Evolutionary conservation across 2,113 vertebrate species (phyloP), one percentile per base, ranked within the genome.

Genomic region (Malurus alboscapulatus): DNA sequence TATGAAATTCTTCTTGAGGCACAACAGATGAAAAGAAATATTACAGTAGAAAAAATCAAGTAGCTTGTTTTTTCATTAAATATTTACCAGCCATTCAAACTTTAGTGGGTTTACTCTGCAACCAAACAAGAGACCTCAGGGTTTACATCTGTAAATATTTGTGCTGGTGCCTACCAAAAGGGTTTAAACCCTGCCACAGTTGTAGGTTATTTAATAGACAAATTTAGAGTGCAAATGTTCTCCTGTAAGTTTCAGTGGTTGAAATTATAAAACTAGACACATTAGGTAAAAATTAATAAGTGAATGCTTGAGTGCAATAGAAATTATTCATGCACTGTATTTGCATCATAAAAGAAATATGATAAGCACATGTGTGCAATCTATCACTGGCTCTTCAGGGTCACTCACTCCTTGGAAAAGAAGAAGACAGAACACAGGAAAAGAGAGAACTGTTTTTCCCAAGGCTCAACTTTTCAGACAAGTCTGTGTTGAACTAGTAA

Each of bases 21-120:
- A 84, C 67, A 96, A 90, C 55, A 84, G 84, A 92, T 94, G 42
- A 93, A 92, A 93, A 94, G 45, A 95, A 89, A 89, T 88, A 90
- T 67, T 87, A 44, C 45, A 81, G 87, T 79, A 63, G 93, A 94
- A 88, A 84, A 36, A 86, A 22, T 90, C 51, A 78, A 71, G 45
- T 13, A 74, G 30, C 69, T 85, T 94, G 93, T 94, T 95, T 82
- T 95, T 95, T 94, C 83, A 93, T 94, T 88, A 97, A 96, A 93
- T 93, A 96, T 94, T 94, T 96, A 94, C 69, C 34, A 89, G 30
- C 29, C 40, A 85, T 87, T 94, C 85, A 92, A 88, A 93, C 82
- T 95, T 94, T 65, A 94, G 61, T 74, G 80, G 59, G 84, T 95
- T 95, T 88, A 91, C 53, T 90, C 63, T 83, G 53, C 51, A 88